phyloP scores from a whole-genome alignment of 2,888 invertebrate genomes.

The Drosophila ezoana region DNA sequence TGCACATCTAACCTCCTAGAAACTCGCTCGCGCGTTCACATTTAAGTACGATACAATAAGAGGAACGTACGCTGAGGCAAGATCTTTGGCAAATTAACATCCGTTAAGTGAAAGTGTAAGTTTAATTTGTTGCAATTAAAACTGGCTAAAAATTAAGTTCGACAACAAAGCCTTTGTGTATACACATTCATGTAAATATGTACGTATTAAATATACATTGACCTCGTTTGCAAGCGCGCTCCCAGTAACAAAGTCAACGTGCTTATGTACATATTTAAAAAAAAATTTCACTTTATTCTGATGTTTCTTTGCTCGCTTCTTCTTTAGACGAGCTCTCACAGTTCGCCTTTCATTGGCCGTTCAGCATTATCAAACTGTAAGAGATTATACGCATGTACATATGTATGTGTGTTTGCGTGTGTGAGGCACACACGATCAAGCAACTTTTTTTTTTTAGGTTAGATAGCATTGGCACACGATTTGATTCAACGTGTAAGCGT shows the following conservation, averaged over 20 bases:
- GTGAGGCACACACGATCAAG: conserved; percentile 39
- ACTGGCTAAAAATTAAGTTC: neutral
- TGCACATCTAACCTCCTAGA: conserved; percentile 30
- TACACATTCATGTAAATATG: too few species aligned
- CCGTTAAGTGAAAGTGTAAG: conserved; percentile 76
- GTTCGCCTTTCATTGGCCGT: conserved; percentile 55
- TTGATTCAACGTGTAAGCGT: conserved; percentile 50
- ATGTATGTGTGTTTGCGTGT: conserved; percentile 23
- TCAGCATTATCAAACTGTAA: conserved; percentile 71
- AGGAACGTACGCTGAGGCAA: conserved; percentile 50
- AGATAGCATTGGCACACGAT: conserved; percentile 46
- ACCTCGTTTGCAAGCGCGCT: conserved; percentile 62
- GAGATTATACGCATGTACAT: conserved; percentile 38
- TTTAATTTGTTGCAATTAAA: conserved; percentile 32
- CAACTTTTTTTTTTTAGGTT: conserved; percentile 48
- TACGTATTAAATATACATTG: conserved; percentile 49
- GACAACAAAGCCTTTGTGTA: conserved; percentile 26
- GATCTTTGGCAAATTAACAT: conserved; percentile 45
- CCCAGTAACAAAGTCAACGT: conserved; percentile 58
- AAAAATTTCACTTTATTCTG: conserved; percentile 71
- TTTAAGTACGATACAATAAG: conserved; percentile 5
- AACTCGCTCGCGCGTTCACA: conserved; percentile 5
- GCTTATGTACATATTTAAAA: conserved; percentile 42
- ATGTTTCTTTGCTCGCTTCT: conserved; percentile 53
- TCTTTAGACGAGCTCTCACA: conserved; percentile 44